These are phyloP conservation scores for Prolemur simus DNA, from an alignment of 2,113 vertebrate species.

Conservation along the genomic window DNA sequence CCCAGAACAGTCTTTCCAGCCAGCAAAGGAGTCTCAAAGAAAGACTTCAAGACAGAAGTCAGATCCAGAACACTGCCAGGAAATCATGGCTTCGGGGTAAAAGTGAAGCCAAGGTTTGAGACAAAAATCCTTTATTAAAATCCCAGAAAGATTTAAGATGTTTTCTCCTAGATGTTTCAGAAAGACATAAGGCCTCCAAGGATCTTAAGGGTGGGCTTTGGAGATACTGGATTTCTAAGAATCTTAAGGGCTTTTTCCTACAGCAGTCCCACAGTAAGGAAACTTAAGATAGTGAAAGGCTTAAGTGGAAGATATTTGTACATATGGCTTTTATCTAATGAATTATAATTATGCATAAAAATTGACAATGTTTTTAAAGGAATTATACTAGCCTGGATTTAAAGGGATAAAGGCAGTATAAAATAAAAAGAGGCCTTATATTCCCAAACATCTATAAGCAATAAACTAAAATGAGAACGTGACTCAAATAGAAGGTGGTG, in stretches of 20 bases:
- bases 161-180: background rate
- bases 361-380: background rate
- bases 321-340: background rate
- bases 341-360: background rate
- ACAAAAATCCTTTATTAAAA: background rate
- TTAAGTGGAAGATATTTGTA: background rate
- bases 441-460: background rate
- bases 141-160: background rate
- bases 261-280: background rate
- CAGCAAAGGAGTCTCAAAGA: background rate
- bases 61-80: background rate
- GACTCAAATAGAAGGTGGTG: background rate
- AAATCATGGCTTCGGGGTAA: background rate
- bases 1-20: background rate
- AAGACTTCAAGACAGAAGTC: background rate
- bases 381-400: background rate
- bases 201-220: background rate
- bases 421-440: background rate
- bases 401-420: background rate
- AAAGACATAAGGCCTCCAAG: background rate
- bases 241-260: background rate
- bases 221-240: background rate
- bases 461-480: background rate
- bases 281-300: background rate
- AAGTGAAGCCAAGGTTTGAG: background rate